Percentiles rank a stretch among this genome's conserved stretches.
phyloP scores from a whole-genome alignment of 2,888 invertebrate species.

The Lysandra coridon region DNA sequence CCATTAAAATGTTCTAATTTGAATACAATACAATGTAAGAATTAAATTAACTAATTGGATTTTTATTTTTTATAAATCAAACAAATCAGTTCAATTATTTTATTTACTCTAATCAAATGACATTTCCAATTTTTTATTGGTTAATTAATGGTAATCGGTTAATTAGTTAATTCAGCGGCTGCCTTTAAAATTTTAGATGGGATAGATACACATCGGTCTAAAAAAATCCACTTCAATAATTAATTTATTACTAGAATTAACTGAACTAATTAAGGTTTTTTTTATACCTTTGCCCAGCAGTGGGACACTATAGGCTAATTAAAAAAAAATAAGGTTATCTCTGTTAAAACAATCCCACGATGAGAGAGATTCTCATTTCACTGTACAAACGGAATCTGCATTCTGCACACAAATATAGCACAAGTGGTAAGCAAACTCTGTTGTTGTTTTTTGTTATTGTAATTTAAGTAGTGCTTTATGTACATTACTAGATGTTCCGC shows the following conservation, averaged over 20 bases:
- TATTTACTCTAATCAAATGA: background rate
- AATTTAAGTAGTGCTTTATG: background rate
- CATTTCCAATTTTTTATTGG: too few relatives aligned
- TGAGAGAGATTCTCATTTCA: background rate
- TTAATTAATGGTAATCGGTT: too few relatives aligned
- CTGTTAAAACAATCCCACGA: background rate
- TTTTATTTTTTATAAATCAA: constrained; percentile 14
- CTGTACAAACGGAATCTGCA: constrained; percentile 17
- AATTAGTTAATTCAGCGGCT: too few relatives aligned
- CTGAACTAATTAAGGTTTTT: background rate
- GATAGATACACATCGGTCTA: background rate
- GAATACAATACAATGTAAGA: constrained; percentile 7
- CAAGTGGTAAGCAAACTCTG: constrained; percentile 24
- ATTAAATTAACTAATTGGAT: constrained; percentile 1
- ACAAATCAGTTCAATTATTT: background rate
- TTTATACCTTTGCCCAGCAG: too few relatives aligned
- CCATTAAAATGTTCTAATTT: constrained; percentile 5
- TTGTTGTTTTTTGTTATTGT: background rate
- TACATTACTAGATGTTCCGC: too few relatives aligned
- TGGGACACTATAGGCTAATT: too few relatives aligned
- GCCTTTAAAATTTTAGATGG: too few relatives aligned
- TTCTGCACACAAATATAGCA: background rate
- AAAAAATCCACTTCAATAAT: background rate
- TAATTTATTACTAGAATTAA: background rate
- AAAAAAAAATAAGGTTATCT: too few relatives aligned